Evolutionary conservation across 1,140 invertebrate species (phyloP).

Genomic region (Eubasilissa regina): DNA sequence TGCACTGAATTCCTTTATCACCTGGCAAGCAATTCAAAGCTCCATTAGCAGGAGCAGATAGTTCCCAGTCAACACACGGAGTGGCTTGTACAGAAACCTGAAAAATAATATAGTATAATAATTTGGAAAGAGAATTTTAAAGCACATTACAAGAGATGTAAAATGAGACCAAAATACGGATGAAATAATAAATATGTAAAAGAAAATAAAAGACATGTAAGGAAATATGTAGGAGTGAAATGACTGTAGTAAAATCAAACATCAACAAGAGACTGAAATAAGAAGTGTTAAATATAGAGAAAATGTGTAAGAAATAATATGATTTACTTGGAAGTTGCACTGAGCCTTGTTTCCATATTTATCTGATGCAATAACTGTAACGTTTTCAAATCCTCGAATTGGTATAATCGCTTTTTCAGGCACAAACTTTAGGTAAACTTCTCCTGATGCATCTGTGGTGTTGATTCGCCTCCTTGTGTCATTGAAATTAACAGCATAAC

Average conservation of each 20-base stretch:
- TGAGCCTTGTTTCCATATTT: constrained; percentile 90
- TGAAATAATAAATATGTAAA: constrained; percentile 17
- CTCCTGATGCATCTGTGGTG: constrained; percentile 90
- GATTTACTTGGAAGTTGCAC: constrained; percentile 93
- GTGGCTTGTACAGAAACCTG: constrained; percentile 91
- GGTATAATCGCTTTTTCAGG: constrained; percentile 91
- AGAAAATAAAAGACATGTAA: no score
- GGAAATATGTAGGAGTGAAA: no score
- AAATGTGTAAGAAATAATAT: neutral
- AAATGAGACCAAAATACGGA: no score
- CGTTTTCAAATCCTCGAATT: constrained; percentile 94
- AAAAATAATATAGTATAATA: constrained; percentile 55
- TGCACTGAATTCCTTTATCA: constrained; percentile 88
- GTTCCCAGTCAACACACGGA: constrained; percentile 94
- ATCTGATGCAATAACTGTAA: constrained; percentile 92
- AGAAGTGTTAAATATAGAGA: neutral
- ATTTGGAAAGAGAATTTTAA: no score
- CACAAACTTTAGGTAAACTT: constrained; percentile 86
- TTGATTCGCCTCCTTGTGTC: constrained; percentile 90
- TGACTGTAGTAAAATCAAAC: neutral
- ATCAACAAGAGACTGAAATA: neutral
- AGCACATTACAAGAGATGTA: no score
- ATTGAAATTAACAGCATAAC: constrained; percentile 93
- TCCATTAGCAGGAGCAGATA: constrained; percentile 90
- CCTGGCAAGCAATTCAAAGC: constrained; percentile 88